Evolutionary conservation across 2,113 vertebrate species (phyloP), one percentile per base, ranked within the genome.

Genomic region (Verasper variegatus): DNA sequence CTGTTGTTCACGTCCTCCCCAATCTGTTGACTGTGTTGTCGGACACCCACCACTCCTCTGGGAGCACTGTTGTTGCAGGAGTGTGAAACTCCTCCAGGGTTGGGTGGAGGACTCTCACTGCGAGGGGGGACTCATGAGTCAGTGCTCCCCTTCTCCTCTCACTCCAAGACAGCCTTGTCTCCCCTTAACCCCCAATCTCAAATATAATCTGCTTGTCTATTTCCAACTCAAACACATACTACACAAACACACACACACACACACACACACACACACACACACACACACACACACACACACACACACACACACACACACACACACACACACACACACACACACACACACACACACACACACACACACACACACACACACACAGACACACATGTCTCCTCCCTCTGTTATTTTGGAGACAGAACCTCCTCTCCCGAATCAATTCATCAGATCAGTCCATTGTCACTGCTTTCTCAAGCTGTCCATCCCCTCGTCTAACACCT

Each of bases 181-280:
- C 55, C 59, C 54, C 47, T 83, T 71, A 74, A 31, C 31, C 35
- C 84, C 84, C 21, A 83, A 85, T 77, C 84, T 76, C 81, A 85
- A 77, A 24, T 1, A 10, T 88, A 78, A 86, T 81, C 72, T 62
- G 56, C 80, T 51, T 70, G 73, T 81, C 82, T 76, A 52, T 73
- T 84, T 74, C 56, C 79, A 76, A 78, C 31, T 31, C 6, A 31
- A 31, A 31, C 31, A 31, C 31, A 31, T 6, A 31, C 6, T 24
- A 31, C 31, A 31, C 31, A 5, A 6, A 31, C 31, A 31, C 31
- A 7, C 31, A 31, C 31, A 7, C 31, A 7, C 31, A 31, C 31
- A 7, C 31, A 31, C 31, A 31, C 31, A 31, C 31, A 7, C 31
- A 31, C 6, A 31, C 31, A 7, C 31, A 31, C 31, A 31, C 31